phyloP scores from a whole-genome alignment of 2,797 vertebrate species.

The Rhinophrynus dorsalis region DNA sequence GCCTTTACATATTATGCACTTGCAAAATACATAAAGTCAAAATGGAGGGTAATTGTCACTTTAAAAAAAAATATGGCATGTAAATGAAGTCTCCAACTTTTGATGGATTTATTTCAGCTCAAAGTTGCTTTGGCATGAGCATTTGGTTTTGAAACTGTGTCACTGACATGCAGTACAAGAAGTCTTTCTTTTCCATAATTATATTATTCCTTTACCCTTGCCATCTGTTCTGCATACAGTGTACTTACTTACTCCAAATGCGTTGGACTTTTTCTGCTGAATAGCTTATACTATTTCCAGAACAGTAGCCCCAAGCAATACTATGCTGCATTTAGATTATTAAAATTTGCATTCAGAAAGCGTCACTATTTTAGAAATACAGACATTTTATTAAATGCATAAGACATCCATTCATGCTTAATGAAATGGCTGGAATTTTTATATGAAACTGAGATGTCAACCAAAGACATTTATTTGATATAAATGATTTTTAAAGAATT shows the following conservation, averaged over 20 bases:
- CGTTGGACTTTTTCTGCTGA: conserved; percentile 24
- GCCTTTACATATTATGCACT: too few species aligned
- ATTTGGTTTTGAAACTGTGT: not conserved
- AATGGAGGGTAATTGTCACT: too few species aligned
- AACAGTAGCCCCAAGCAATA: conserved; percentile 31
- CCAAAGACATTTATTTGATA: conserved; percentile 12
- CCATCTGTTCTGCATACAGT: conserved; percentile 13
- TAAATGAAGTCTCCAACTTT: not conserved
- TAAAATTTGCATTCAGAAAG: conserved; percentile 37
- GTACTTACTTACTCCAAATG: conserved; percentile 11
- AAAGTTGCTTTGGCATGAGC: not conserved
- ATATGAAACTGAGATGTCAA: conserved; percentile 33
- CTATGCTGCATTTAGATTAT: conserved; percentile 19
- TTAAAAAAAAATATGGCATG: not conserved
- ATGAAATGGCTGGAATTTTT: conserved; percentile 21
- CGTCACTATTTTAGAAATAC: conserved; percentile 31
- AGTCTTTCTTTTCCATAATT: conserved; percentile 3
- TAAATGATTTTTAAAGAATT: too few species aligned
- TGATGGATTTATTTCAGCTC: not conserved
- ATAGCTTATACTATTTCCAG: conserved; percentile 26
- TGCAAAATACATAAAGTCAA: too few species aligned
- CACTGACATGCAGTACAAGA: not conserved
- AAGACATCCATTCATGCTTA: conserved; percentile 20
- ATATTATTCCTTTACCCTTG: not conserved
- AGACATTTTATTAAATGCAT: conserved; percentile 39